Percentiles rank a stretch among this genome's conserved stretches.
Conservation (phyloP, 2,113 vertebrate genomes). For the Chaetorhynchus papuensis region DNA sequence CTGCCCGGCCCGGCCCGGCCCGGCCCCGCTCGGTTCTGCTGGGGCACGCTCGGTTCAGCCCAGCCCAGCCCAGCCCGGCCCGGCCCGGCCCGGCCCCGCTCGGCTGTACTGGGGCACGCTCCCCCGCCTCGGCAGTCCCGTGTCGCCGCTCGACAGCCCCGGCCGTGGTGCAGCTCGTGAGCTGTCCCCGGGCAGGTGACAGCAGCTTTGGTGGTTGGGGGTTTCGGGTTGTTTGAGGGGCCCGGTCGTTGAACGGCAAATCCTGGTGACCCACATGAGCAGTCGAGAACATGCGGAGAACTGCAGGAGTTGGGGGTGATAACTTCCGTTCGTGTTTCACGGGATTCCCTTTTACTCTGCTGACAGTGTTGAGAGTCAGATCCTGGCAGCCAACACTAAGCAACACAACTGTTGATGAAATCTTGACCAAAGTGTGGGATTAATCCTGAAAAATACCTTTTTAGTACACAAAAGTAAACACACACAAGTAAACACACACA, state of each 20-base stretch:
- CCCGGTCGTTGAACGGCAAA: rapidly evolving
- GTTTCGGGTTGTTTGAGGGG: neutral
- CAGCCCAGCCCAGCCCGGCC: rapidly evolving
- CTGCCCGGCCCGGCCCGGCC: rapidly evolving
- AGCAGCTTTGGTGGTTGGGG: no score
- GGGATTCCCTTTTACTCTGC: neutral
- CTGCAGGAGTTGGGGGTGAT: neutral
- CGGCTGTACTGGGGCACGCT: rapidly evolving
- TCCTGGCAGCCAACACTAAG: neutral
- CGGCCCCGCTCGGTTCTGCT: rapidly evolving
- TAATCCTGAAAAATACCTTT: neutral
- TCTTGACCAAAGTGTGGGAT: neutral
- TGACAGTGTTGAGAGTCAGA: neutral
- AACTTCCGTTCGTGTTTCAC: neutral
- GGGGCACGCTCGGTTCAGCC: no score
- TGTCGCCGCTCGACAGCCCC: neutral
- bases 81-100: rapidly evolving
- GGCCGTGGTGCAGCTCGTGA: neutral
- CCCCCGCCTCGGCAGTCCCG: no score
- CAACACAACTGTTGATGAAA: neutral
- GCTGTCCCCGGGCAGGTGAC: neutral
- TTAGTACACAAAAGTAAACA: neutral
- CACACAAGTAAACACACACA: neutral
- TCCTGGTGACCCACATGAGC: neutral
- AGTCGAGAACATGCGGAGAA: neutral